phyloP scores from a whole-genome alignment of 92 coral and sea anemone species.

The Bergia sp. region DNA sequence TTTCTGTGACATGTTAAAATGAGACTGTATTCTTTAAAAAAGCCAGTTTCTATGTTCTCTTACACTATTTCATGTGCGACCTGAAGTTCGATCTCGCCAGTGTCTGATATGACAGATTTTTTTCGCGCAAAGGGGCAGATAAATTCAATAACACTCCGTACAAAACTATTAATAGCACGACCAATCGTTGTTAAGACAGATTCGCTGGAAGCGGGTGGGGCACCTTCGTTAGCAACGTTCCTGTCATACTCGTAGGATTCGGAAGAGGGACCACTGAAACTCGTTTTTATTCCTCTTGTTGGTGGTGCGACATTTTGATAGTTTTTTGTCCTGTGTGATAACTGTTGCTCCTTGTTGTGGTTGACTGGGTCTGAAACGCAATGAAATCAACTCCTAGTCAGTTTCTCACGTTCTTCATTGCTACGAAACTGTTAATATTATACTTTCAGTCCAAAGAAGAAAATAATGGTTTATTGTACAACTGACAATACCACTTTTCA shows the following conservation, averaged over 20 bases:
- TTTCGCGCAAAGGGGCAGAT: slow-evolving; percentile 34
- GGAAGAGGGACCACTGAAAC: background rate
- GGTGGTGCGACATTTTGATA: background rate
- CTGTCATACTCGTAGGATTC: background rate
- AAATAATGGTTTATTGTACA: too few species aligned
- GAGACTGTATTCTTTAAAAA: too few species aligned
- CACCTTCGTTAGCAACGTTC: background rate
- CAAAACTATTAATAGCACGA: slow-evolving; percentile 20
- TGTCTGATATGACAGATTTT: slow-evolving; percentile 32
- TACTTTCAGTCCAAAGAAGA: background rate
- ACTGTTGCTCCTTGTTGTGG: background rate
- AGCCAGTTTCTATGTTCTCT: background rate
- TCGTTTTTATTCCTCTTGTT: background rate
- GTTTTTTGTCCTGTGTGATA: background rate
- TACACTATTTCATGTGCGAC: slow-evolving; percentile 9
- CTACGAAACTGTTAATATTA: background rate
- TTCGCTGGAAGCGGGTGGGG: slow-evolving; percentile 16
- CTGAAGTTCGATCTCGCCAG: background rate
- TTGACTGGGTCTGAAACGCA: slow-evolving; percentile 20
- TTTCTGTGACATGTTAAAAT: too few species aligned
- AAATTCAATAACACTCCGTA: slow-evolving; percentile 21
- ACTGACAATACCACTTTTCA: too few species aligned
- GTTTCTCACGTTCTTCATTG: too few species aligned
- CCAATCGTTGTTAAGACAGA: slow-evolving; percentile 28
- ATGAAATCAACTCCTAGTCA: background rate